Evolutionary conservation across 2,888 invertebrate genomes (phyloP).

Genomic region (Phyllotreta cruciferae): DNA sequence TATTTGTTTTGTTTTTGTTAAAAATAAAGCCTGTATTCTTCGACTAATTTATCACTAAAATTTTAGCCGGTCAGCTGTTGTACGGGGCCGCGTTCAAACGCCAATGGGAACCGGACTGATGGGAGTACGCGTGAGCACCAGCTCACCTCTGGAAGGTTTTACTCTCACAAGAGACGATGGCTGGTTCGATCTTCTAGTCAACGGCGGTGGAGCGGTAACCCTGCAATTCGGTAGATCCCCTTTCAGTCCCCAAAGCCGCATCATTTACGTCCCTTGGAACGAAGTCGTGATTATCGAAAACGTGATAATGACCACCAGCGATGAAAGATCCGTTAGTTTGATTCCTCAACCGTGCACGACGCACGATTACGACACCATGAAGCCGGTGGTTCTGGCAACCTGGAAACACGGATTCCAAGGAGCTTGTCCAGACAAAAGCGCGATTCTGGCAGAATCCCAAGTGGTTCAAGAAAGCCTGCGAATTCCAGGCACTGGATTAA

Average conservation of each 20-base stretch:
- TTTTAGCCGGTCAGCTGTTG: constrained; percentile 91
- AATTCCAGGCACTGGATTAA: constrained; percentile 93
- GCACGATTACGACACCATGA: constrained; percentile 92
- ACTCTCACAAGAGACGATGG: constrained; percentile 91
- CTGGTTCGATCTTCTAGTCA: constrained; percentile 97
- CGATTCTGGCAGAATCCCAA: constrained; percentile 89
- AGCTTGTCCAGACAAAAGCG: constrained; percentile 91
- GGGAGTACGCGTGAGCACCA: constrained; percentile 94
- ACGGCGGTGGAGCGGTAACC: constrained; percentile 98
- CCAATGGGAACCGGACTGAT: constrained; percentile 91
- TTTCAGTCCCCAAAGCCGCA: constrained; percentile 85
- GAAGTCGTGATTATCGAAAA: constrained; percentile 96
- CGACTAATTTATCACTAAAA: constrained; percentile 17
- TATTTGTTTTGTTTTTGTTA: constrained; percentile 35
- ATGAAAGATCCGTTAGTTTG: constrained; percentile 73
- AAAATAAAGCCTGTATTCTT: background rate
- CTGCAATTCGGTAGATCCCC: constrained; percentile 93
- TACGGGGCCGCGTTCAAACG: constrained; percentile 93
- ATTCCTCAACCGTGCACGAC: constrained; percentile 82
- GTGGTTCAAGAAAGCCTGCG: constrained; percentile 94
- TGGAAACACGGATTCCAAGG: constrained; percentile 97
- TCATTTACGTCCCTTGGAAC: constrained; percentile 96
- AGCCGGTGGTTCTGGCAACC: constrained; percentile 90
- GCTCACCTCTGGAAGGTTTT: constrained; percentile 94
- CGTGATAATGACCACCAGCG: constrained; percentile 81